Base-by-base conservation (phyloP, 2,113 vertebrate species). In the Coreoperca whiteheadi region DNA sequence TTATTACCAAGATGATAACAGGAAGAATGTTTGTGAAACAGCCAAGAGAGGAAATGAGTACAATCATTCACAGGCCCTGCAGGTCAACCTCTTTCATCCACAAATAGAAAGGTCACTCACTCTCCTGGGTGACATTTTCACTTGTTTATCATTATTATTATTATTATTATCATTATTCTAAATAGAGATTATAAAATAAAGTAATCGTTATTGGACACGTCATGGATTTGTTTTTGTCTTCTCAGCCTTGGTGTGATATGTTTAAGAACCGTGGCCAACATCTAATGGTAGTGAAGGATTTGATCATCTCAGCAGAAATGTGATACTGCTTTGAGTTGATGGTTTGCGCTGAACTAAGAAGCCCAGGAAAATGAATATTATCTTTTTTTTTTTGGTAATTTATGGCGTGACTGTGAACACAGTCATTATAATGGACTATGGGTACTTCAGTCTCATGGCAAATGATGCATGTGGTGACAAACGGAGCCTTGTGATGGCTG, bases 31-130 rank as follows among this genome's bases (percentile, higher is more conserved):
- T 82, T 84, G 67, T 81, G 70, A 75, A 67, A 60, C 68, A 68
- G 57, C 67, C 20, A 12, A 64, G 70, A 91, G 54, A 86, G 87
- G 83, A 91, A 91, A 87, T 87, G 61, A 81, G 60, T 76, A 1
- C 77, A 79, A 77, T 75, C 39, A 63, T 89, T 90, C 83, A 69
- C 56, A 83, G 77, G 86, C 41, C 82, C 81, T 56, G 56, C 7
- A 21, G 85, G 79, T 90, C 89, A 79, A 57, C 43, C 37, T 85
- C 69, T 54, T 73, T 83, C 67, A 71, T 43, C 48, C 80, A 64
- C 63, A 82, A 90, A 82, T 78, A 77, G 76, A 88, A 86, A 84
- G 89, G 87, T 92, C 89, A 90, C 43, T 56, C 37, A 75, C 77
- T 90, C 87, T 82, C 82, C 18, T 20, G 81, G 72, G 77, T 73